Percentiles rank a stretch among this genome's conserved stretches.
These are phyloP conservation scores for Zosterops hypoxanthus DNA, from an alignment of 2,113 vertebrate species.

Conservation along the genomic window DNA sequence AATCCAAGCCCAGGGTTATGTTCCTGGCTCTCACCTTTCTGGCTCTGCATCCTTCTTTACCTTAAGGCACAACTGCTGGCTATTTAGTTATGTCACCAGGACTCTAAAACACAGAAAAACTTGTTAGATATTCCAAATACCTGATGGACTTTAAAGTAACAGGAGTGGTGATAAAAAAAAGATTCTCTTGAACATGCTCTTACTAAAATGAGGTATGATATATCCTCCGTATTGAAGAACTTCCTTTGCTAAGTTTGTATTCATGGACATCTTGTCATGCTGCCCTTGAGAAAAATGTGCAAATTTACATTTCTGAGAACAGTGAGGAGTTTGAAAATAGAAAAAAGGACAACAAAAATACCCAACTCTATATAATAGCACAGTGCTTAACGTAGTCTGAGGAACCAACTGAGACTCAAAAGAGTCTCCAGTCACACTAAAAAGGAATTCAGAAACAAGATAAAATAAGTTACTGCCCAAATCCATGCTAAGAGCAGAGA, in stretches of 20 bases:
- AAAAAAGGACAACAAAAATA: not conserved
- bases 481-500: not conserved
- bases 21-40: not conserved
- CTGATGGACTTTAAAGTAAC: not conserved
- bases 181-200: not conserved
- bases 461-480: not conserved
- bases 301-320: not conserved
- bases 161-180: not conserved
- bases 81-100: not conserved
- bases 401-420: not conserved
- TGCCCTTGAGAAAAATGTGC: not conserved
- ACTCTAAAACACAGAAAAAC: not conserved
- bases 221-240: not conserved
- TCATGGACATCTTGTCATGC: not conserved
- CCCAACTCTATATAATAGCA: not conserved
- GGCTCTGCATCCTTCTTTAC: not conserved
- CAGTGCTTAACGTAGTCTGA: not conserved
- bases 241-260: not conserved
- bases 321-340: not conserved
- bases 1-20: not conserved
- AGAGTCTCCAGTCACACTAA: not conserved
- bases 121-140: not conserved
- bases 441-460: not conserved
- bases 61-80: not conserved
- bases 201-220: not conserved